Evolutionary conservation across 35 echinoderm and acorn worm species (phyloP), one percentile per base, ranked within the genome.

Genomic region (Anneissia japonica): DNA sequence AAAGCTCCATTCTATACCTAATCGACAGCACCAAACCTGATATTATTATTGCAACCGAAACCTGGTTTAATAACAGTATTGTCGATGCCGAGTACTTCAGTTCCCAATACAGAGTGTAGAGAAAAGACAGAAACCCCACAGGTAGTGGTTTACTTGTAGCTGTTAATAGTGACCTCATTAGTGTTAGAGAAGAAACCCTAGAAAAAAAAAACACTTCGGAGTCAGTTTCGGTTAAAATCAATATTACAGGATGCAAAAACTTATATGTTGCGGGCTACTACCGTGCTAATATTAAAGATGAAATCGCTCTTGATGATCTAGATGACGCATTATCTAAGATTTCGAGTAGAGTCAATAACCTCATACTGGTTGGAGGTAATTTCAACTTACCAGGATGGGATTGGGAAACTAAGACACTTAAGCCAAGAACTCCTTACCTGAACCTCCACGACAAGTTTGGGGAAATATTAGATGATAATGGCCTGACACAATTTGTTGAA

Each of bases 71-170:
- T 10, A 37, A 34, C 5, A 77, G 75, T 35, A 26, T 37, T 35
- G 9, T 0, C 33, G 31, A 37, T 77, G 78, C 85, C 31, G 90
- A 92, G 72, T 87, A 82, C 46, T 92, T 92, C 72, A 88, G 86
- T 31, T 43, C 81, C 40, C 38, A 88, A 5, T 89, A 77, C 74
- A 89, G 36, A 81, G 74, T 93, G 6, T 80, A 84, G 36, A 55
- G 86, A 23, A 89, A 82, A 30, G 81, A 93, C 75, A 46, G 90
- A 79, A 32, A 17, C 38, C 46, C 30, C 23, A 75, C 74, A 30
- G 39, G 38, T 43, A 80, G 77, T 77, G 85, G 90, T 3, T 78
- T 92, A 26, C 56, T 87, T 28, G 75, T 87, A 38, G 90, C 90
- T 4, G 72, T 87, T 0, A 92, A 84, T 77, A 77, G 35, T 77